Percentiles rank a stretch among this genome's conserved stretches.
These are phyloP conservation scores for Dicrurus megarhynchus DNA, from an alignment of 2,113 vertebrate genomes.

Conservation along the genomic window DNA sequence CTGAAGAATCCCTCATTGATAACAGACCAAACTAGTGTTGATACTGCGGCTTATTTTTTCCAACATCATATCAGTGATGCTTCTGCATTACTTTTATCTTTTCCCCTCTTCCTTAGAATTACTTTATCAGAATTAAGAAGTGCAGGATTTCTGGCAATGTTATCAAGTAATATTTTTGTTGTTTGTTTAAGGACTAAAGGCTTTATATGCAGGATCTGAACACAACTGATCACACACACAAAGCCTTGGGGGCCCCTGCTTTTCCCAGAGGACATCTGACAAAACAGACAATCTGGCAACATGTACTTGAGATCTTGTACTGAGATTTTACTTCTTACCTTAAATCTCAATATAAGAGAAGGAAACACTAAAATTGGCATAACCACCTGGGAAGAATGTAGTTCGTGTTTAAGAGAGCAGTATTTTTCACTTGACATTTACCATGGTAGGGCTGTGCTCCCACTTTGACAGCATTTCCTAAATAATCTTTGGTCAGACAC, in stretches of 20 bases:
- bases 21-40: neutral
- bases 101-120: neutral
- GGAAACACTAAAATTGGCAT: neutral
- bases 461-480: neutral
- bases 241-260: neutral
- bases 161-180: neutral
- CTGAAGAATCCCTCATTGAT: neutral
- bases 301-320: neutral
- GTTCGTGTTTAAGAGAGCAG: neutral
- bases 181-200: neutral
- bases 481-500: neutral
- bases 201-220: neutral
- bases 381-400: neutral
- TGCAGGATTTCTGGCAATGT: neutral
- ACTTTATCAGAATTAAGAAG: neutral
- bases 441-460: neutral
- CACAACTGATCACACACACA: neutral
- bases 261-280: neutral
- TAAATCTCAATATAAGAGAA: neutral
- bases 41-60: neutral
- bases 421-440: neutral
- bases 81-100: neutral
- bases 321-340: neutral
- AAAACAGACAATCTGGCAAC: neutral
- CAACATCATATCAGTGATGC: neutral